Evolutionary conservation across 2,113 vertebrate genomes (phyloP), one percentile per base, ranked within the genome.

Genomic region (Gobius niger): DNA sequence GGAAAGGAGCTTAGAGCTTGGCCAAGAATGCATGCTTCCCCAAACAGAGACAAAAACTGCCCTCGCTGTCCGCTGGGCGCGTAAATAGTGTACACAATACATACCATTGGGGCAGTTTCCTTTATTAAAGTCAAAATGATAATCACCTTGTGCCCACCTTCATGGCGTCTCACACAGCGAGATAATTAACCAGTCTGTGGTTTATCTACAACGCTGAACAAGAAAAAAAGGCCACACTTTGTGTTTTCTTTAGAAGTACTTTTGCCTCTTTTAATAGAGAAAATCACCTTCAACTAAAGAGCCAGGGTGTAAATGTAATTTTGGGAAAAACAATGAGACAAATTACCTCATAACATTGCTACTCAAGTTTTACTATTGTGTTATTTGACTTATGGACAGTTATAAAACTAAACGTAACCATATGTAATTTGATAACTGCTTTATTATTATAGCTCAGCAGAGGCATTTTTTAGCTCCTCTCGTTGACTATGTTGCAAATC

Each of bases 101-200:
- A 57, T 72, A 73, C 78, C 80, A 77, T 53, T 78, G 81, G 87
- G 86, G 75, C 76, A 85, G 80, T 80, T 67, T 66, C 65, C 65
- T 84, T 89, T 88, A 90, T 88, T 89, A 87, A 85, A 85, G 89
- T 69, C 51, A 83, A 85, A 82, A 80, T 75, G 81, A 80, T 85
- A 74, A 89, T 87, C 78, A 83, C 77, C 84, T 67, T 0, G 9
- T 70, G 71, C 75, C 61, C 63, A 75, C 65, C 72, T 80, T 86
- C 79, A 81, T 2, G 61, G 16, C 53, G 42, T 77, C 72, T 76
- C 78, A 80, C 69, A 85, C 63, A 77, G 74, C 5, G 76, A 85
- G 81, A 73, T 85, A 82, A 87, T 86, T 81, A 78, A 54, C n/a
- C 56, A 19, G 59, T 78, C 68, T 84, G 73, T 78, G 75, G 68